These are phyloP conservation scores for Heliconius cydno DNA, from an alignment of 2,888 invertebrate genomes.

Conservation along the genomic window DNA sequence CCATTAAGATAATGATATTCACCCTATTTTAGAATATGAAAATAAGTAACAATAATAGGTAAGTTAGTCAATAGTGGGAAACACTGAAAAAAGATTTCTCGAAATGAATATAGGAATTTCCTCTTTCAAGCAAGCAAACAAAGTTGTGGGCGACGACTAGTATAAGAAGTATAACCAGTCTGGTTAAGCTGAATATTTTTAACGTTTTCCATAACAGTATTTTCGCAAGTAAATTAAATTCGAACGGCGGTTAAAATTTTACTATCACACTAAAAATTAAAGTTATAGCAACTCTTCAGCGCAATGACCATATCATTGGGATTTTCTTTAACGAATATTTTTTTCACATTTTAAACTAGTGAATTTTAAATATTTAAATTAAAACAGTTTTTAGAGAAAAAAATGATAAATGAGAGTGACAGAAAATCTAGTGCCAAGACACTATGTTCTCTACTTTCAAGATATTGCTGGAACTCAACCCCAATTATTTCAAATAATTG, in stretches of 20 bases:
- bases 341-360: constrained; percentile 11
- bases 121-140: neutral
- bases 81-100: neutral
- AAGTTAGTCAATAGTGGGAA: neutral
- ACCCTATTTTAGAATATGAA: neutral
- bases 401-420: too few relatives aligned
- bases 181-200: constrained; percentile 8
- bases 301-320: constrained; percentile 32
- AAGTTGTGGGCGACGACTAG: neutral
- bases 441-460: neutral
- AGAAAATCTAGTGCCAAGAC: too few relatives aligned
- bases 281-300: constrained; percentile 43
- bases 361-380: neutral
- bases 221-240: constrained; percentile 45
- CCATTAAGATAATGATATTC: neutral
- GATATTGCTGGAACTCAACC: neutral
- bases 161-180: neutral
- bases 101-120: too few relatives aligned
- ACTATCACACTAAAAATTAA: constrained; percentile 46
- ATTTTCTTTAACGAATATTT: constrained; percentile 35
- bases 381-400: neutral
- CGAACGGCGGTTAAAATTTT: constrained; percentile 46
- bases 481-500: too few relatives aligned
- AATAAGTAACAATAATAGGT: neutral
- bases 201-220: constrained; percentile 36